These are phyloP conservation scores for Zaprionus tsacasi DNA, from an alignment of 1,140 invertebrate species.

Conservation along the genomic window DNA sequence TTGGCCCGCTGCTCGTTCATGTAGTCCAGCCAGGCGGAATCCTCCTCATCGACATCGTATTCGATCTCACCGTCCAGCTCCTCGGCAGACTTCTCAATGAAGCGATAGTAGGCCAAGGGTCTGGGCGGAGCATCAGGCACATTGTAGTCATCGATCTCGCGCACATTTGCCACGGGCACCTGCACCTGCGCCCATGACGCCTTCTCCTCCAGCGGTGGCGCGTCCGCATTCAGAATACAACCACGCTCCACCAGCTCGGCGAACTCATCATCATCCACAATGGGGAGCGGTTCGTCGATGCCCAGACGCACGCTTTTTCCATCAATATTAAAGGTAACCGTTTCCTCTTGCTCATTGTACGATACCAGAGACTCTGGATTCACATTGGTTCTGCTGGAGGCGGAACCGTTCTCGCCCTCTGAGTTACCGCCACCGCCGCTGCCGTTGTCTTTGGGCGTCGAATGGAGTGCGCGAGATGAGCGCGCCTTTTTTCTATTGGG, in stretches of 20 bases:
- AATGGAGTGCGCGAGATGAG: slow-evolving; percentile 69
- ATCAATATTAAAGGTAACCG: slow-evolving; percentile 94
- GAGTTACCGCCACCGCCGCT: slow-evolving; percentile 60
- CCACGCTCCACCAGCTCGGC: slow-evolving; percentile 84
- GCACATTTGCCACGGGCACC: slow-evolving; percentile 93
- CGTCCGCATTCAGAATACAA: slow-evolving; percentile 85
- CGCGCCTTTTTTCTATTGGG: slow-evolving; percentile 86
- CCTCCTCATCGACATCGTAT: slow-evolving; percentile 99
- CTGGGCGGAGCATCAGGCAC: slow-evolving; percentile 92
- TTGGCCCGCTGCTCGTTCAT: slow-evolving; percentile 92
- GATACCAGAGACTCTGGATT: slow-evolving; percentile 84
- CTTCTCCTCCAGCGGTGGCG: slow-evolving; percentile 86
- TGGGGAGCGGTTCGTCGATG: slow-evolving; percentile 87
- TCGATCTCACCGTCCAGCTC: slow-evolving; percentile 97
- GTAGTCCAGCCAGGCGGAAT: slow-evolving; percentile 95
- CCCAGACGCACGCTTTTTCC: slow-evolving; percentile 87
- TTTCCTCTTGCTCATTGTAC: slow-evolving; percentile 87
- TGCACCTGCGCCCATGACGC: slow-evolving; percentile 86
- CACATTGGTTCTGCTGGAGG: slow-evolving; percentile 31
- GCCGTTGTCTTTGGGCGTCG: slow-evolving; percentile 68
- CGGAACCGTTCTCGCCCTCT: slow-evolving; percentile 56
- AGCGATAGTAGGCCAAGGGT: slow-evolving; percentile 93
- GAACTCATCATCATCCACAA: slow-evolving; percentile 88
- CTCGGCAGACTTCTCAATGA: slow-evolving; percentile 97
- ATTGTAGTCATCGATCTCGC: slow-evolving; percentile 91